A percentile compares a stretch with the other conserved stretches of the same genome.
These are phyloP conservation scores for Clupea harengus DNA, from an alignment of 2,113 vertebrate species.

Conservation along the genomic window DNA sequence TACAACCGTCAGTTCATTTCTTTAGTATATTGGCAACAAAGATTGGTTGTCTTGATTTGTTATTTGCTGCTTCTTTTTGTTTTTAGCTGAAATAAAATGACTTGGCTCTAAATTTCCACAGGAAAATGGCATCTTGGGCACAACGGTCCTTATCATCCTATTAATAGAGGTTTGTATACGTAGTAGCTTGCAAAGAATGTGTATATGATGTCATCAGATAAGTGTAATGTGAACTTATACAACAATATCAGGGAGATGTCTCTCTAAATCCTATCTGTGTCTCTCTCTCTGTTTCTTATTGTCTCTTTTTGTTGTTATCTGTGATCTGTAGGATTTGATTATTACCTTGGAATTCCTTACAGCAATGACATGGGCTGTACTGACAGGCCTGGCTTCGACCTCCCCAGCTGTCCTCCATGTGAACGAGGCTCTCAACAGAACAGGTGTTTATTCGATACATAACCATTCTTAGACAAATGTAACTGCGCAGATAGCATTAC, in stretches of 20 bases:
- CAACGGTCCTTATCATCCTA: slow-evolving; percentile 78
- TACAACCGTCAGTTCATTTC: no score
- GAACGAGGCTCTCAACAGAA: slow-evolving; percentile 16
- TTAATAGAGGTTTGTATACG: slow-evolving; percentile 77
- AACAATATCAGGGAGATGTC: not conserved
- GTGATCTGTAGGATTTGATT: slow-evolving; percentile 84
- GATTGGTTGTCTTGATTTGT: no score
- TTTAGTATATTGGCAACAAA: no score
- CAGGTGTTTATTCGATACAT: not conserved
- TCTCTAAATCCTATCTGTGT: not conserved
- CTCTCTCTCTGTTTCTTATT: not conserved
- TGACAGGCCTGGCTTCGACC: slow-evolving; percentile 81
- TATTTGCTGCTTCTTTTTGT: no score
- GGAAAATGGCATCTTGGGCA: slow-evolving; percentile 99
- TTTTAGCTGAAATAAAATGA: not conserved
- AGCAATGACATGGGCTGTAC: slow-evolving; percentile 98
- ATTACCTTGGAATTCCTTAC: slow-evolving; percentile 91
- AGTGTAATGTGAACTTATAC: not conserved
- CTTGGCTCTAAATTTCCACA: slow-evolving; percentile 43
- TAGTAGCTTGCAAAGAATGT: not conserved
- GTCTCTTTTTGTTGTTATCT: slow-evolving; percentile 18
- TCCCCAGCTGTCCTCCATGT: slow-evolving; percentile 80
- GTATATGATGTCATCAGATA: not conserved
- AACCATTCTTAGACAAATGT: not conserved
- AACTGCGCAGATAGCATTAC: not conserved